Conservation (phyloP, 2,797 vertebrate genomes). For the Kryptolebias ocellatus region DNA sequence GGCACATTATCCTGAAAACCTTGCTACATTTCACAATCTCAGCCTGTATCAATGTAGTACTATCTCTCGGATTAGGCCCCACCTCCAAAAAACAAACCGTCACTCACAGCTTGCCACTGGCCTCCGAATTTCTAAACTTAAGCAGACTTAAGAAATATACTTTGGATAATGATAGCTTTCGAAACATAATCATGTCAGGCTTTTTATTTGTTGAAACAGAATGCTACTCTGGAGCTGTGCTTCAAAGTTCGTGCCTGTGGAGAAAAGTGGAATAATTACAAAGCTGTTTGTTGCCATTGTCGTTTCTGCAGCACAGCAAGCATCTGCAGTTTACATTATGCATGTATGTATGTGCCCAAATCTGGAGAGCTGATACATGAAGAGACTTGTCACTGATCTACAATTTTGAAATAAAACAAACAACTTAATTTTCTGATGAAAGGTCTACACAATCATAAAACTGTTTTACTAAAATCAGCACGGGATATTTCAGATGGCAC, state of each 20-base stretch:
- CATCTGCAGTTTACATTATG: conserved; percentile 33
- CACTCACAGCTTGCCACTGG: conserved; percentile 40
- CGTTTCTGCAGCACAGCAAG: conserved; percentile 33
- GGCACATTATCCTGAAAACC: no score
- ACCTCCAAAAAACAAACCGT: conserved; percentile 43
- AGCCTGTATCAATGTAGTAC: not conserved
- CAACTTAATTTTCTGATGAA: conserved; percentile 4
- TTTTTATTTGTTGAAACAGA: conserved; percentile 35
- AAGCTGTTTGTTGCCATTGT: conserved; percentile 28
- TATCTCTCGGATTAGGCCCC: not conserved
- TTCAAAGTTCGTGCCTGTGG: conserved; percentile 37
- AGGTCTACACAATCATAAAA: not conserved
- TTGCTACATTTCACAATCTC: conserved; percentile 24
- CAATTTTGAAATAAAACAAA: conserved; percentile 1
- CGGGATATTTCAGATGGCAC: no score
- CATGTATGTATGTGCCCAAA: not conserved
- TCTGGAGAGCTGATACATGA: conserved; percentile 18
- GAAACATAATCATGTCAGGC: conserved; percentile 32
- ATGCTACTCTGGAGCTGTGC: conserved; percentile 10
- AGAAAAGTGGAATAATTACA: conserved; percentile 45
- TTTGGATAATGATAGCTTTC: conserved; percentile 34
- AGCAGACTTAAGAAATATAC: conserved; percentile 39
- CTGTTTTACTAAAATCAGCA: conserved; percentile 2
- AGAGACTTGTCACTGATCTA: conserved; percentile 6
- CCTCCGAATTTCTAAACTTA: conserved; percentile 32